These are phyloP conservation scores for Mactromeris polynyma DNA, from an alignment of 2,888 invertebrate species.

Conservation along the genomic window DNA sequence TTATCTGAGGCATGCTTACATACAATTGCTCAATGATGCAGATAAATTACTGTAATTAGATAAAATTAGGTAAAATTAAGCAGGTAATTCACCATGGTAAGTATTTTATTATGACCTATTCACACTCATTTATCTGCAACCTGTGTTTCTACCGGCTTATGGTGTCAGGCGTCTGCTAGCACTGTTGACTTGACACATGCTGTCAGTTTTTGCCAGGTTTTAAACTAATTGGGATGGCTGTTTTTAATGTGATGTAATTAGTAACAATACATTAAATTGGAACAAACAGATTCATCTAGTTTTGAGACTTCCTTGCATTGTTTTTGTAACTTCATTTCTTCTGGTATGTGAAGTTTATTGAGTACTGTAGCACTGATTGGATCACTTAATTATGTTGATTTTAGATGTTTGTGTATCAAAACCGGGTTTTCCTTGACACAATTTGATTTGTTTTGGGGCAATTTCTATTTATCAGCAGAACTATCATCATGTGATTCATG, in stretches of 20 bases:
- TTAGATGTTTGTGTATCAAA: too few relatives aligned
- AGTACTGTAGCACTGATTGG: too few relatives aligned
- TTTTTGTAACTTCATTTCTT: neutral
- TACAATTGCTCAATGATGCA: slow-evolving; percentile 17
- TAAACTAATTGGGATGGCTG: neutral
- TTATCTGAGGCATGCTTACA: neutral
- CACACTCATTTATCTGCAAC: neutral
- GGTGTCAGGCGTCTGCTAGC: neutral
- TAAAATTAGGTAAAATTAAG: slow-evolving; percentile 22
- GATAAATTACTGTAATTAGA: neutral
- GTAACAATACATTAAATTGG: neutral
- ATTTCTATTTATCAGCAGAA: too few relatives aligned
- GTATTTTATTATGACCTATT: slow-evolving; percentile 21
- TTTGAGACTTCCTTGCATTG: neutral
- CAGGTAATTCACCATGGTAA: neutral
- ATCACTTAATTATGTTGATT: too few relatives aligned
- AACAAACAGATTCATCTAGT: neutral
- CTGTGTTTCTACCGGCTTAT: neutral
- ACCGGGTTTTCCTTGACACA: too few relatives aligned
- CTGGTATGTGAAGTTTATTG: neutral
- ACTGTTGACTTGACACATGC: neutral
- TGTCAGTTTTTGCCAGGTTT: neutral
- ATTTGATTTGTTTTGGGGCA: too few relatives aligned
- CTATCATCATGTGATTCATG: too few relatives aligned
- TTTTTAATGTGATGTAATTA: neutral